Evolutionary conservation across 2,888 invertebrate genomes (phyloP).

Genomic region (Drosophila birchii): DNA sequence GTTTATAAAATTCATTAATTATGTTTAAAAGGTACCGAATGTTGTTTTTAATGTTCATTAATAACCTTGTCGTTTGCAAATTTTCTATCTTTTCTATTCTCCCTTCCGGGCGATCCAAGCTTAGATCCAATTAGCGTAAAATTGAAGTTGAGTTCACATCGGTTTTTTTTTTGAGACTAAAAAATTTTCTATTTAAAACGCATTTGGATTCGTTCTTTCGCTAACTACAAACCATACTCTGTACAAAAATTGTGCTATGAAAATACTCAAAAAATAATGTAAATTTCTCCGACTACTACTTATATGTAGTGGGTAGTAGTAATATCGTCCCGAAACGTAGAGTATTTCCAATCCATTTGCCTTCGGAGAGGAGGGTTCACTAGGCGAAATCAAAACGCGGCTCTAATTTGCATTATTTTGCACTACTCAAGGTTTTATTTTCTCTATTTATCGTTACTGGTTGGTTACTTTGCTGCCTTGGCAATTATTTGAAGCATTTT

Average conservation of each 20-base stretch:
- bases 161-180: conserved; percentile 40
- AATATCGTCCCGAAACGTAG: conserved; percentile 20
- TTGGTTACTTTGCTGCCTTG: conserved; percentile 43
- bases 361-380: conserved; percentile 9
- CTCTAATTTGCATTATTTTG: conserved; percentile 55
- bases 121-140: conserved; percentile 63
- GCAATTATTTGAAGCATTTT: conserved; percentile 52
- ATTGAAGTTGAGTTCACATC: conserved; percentile 48
- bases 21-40: conserved; percentile 82
- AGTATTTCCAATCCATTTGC: conserved; percentile 41
- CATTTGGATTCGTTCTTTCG: conserved; percentile 41
- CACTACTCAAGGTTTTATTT: conserved; percentile 62
- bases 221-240: conserved; percentile 73
- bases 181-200: conserved; percentile 80
- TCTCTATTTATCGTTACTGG: conserved; percentile 25
- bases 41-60: conserved; percentile 48
- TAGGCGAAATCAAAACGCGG: conserved; percentile 53
- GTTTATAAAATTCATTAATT: conserved; percentile 65
- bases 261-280: conserved; percentile 82
- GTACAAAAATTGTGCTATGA: conserved; percentile 84
- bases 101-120: conserved; percentile 40
- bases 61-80: conserved; percentile 64
- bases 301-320: conserved; percentile 5
- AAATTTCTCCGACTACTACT: conserved; percentile 42
- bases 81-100: conserved; percentile 12